Conservation (phyloP, 2,797 vertebrate genomes). For the Sciaenops ocellatus region DNA sequence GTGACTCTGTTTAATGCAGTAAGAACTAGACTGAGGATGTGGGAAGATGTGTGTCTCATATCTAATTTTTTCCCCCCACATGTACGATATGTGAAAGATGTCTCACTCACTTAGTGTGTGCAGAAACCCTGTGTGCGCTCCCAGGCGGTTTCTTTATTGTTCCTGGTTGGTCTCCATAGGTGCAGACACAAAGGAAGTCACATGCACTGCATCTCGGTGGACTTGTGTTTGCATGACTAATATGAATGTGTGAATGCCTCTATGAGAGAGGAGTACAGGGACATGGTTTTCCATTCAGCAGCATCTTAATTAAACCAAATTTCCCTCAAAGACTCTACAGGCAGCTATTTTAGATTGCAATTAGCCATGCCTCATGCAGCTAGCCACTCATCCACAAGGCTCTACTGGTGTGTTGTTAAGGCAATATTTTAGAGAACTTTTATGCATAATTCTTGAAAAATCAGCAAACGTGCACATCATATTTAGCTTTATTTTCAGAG, state of each 20-base stretch:
- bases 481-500: constrained; percentile 59
- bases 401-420: constrained; percentile 42
- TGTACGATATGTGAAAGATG: constrained; percentile 52
- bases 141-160: constrained; percentile 3
- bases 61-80: constrained; percentile 48
- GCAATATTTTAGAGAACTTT: constrained; percentile 30
- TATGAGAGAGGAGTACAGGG: constrained; percentile 47
- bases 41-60: constrained; percentile 46
- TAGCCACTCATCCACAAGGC: constrained; percentile 49
- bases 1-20: constrained; percentile 53
- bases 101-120: constrained; percentile 55
- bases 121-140: constrained; percentile 26
- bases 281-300: constrained; percentile 50
- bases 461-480: constrained; percentile 35
- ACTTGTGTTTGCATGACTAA: constrained; percentile 64
- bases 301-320: constrained; percentile 79
- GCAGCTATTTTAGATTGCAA: constrained; percentile 72
- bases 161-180: constrained; percentile 38
- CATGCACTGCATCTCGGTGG: constrained; percentile 18
- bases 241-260: constrained; percentile 48
- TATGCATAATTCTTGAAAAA: constrained; percentile 34
- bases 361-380: constrained; percentile 71
- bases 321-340: constrained; percentile 72
- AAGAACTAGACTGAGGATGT: constrained; percentile 43
- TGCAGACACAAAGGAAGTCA: constrained; percentile 32